Evolutionary conservation across 2,888 invertebrate genomes (phyloP), one percentile per base, ranked within the genome.

Genomic region (Geotrupes spiniger): DNA sequence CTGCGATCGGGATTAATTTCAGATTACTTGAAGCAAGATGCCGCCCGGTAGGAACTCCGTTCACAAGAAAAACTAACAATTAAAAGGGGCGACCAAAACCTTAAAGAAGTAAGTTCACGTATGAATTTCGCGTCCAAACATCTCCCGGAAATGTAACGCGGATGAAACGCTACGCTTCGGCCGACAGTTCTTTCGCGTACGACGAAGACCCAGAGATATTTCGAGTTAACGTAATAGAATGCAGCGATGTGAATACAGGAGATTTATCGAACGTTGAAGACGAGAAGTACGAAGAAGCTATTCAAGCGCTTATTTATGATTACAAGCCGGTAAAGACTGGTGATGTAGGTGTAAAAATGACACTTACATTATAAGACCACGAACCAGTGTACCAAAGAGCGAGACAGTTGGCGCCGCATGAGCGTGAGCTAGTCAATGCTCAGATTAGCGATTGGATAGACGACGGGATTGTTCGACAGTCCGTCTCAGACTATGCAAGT

Each of bases 401-500:
- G 1, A 46, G 65, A 28, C 45, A 63, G 31, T 49, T 67, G 25
- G 49, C 63, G 0, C 38, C 41, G 0, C 6, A 28, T 2, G 62
- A 67, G 39, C 58, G 55, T 16, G 31, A 51, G n/a, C 52, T 52
- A 28, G 63, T 70, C 0, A 56, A 67, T 4, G 28, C 51, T 0
- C 63, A 63, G 49, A 56, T 70, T 16, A 42, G 58, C 1, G 37
- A 51, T n/a, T 69, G 69, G 67, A n/a, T 67, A 9, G 16, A 54
- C 1, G 53, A 63, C 3, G 63, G 60, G 4, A 61, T 70, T 1
- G 56, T 70, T n/a, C 53, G 57, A 36, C 59, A 58, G 1, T 63
- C 64, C 10, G 37, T 33, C 11, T 69, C 69, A 0, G 65, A 67
- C 8, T 71, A 63, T 44, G 60, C 68, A 2, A 68, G 64, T 36